A percentile compares a stretch with the other conserved stretches of the same genome.
phyloP scores from a whole-genome alignment of 1,140 invertebrate genomes.

The Achatina immaculata region DNA sequence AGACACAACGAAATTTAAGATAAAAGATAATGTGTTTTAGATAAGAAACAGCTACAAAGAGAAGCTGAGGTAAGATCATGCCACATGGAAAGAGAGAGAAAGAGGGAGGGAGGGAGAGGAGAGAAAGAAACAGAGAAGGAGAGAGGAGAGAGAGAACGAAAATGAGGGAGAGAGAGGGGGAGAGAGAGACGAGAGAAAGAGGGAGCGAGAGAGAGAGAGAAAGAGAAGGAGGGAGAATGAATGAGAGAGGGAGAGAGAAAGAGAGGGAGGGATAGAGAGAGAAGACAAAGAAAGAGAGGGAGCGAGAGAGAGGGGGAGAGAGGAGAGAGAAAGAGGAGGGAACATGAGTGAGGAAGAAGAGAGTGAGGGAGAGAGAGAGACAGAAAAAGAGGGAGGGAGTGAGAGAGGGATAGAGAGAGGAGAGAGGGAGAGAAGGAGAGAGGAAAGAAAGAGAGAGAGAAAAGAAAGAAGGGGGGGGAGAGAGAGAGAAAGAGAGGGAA shows the following conservation, averaged over 20 bases:
- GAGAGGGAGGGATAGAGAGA: background rate
- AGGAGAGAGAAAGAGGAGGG: background rate
- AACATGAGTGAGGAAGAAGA: background rate
- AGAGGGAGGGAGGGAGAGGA: too few relatives aligned
- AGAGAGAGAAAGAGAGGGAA: too few relatives aligned
- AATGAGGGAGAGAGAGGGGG: background rate
- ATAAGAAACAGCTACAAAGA: background rate
- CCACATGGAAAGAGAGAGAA: background rate
- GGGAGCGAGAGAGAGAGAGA: background rate
- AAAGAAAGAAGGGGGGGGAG: too few relatives aligned
- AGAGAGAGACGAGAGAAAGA: background rate
- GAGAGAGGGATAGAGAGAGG: too few relatives aligned
- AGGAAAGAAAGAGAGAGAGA: too few relatives aligned
- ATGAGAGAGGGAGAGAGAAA: background rate
- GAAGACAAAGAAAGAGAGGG: too few relatives aligned
- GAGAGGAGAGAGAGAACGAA: background rate
- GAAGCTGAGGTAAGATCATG: background rate
- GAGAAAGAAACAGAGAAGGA: background rate
- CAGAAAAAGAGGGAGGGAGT: background rate
- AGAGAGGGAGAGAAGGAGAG: too few relatives aligned
- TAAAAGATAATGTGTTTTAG: too few relatives aligned
- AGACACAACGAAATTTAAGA: too few relatives aligned
- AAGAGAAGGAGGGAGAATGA: background rate
- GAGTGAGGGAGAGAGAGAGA: background rate
- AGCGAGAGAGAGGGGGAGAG: too few relatives aligned